Percentiles rank a stretch among this genome's conserved stretches.
phyloP scores from a whole-genome alignment of 2,888 invertebrate genomes.

The Catocala nupta region DNA sequence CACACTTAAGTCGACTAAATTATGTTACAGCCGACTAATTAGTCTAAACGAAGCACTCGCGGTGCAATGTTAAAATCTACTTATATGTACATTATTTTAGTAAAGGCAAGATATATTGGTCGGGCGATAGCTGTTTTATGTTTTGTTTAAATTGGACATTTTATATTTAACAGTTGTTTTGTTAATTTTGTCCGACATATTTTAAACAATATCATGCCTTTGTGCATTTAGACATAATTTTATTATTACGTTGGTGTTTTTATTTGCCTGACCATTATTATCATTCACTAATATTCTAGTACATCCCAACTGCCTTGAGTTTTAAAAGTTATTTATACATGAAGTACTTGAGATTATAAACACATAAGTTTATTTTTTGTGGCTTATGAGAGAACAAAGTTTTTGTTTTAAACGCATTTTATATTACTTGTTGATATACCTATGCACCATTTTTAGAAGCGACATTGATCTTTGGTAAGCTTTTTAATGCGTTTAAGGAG shows the following conservation, averaged over 20 bases:
- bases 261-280: conserved; percentile 12
- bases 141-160: conserved; percentile 3
- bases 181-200: neutral
- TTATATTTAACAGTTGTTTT: neutral
- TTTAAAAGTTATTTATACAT: too few species aligned
- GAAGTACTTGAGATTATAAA: too few species aligned
- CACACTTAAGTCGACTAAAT: conserved; percentile 3
- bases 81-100: conserved; percentile 51
- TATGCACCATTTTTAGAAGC: conserved; percentile 7
- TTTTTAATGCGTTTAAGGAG: neutral
- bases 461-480: conserved; percentile 11
- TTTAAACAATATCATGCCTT: neutral
- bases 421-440: too few species aligned
- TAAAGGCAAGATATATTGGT: conserved; percentile 79
- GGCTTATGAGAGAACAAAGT: too few species aligned
- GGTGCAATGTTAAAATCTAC: conserved; percentile 10
- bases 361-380: too few species aligned
- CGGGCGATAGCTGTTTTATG: conserved; percentile 76
- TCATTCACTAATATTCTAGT: neutral
- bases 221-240: conserved; percentile 2
- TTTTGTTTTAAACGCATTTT: too few species aligned
- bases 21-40: conserved; percentile 8
- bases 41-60: conserved; percentile 13
- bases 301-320: conserved; percentile 7
- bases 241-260: neutral